Base-by-base conservation (phyloP, 2,888 invertebrate species). In the Iselma pallidipennis region DNA sequence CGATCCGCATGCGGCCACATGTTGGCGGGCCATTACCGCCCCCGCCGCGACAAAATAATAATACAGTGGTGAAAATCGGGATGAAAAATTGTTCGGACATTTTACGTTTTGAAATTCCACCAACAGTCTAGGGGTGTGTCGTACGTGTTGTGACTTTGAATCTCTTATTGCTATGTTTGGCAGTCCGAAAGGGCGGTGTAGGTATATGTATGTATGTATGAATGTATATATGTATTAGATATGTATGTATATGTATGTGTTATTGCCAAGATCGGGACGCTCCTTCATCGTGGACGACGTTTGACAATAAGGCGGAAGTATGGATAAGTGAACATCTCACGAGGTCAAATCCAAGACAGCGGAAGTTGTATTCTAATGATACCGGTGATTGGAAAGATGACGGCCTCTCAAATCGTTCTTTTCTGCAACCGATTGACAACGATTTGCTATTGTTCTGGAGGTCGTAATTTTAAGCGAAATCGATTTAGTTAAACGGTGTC, bases 31-130 rank as follows among this genome's bases (percentile, higher is more conserved):
- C 78, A 80, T 80, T 80, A 78, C 78, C 71, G 71, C 72, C 73
- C 69, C 71, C 71, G 58, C 49, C 63, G 69, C 72, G 70, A 76
- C 72, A 75, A 73, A 76, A 79, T 80, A 78, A 78, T 79, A 81
- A 81, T 81, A 80, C 79, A 81, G 78, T 45, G 21, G 21, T 81
- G 80, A 79, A 81, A 81, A 78, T 79, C 77, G 77, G 75, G 78
- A 79, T 82, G 82, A 82, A 82, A 82, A 81, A 82, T 82, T 75
- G 80, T 74, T 78, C 76, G 81, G 81, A 82, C 82, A 79, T 75
- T 79, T 80, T 79, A 77, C 75, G 76, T 72, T 76, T 72, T 71
- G 77, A 78, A 75, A 79, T 74, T 72, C 68, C 61, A 64, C 68
- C 63, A 65, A 60, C 66, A 66, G 48, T 55, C 33, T 76, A 79